Conservation (phyloP, 2,888 invertebrate genomes). For the Melinaea menophilus region DNA sequence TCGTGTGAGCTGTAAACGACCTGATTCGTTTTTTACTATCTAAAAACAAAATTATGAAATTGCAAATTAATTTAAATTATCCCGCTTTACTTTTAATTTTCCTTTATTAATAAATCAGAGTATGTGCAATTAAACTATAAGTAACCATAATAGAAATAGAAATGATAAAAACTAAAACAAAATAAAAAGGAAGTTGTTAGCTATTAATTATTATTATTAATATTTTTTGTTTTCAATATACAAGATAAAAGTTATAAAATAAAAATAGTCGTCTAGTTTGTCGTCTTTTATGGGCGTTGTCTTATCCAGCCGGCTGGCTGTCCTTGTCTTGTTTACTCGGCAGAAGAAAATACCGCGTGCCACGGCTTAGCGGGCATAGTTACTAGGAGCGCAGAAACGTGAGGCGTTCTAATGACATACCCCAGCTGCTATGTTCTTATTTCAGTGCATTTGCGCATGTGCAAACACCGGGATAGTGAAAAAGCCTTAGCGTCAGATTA, state of each 20-base stretch:
- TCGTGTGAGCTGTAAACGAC: too few species aligned
- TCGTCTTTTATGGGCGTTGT: background rate
- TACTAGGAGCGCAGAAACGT: conserved; percentile 55
- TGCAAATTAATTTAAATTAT: too few species aligned
- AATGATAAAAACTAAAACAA: too few species aligned
- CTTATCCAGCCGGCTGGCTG: background rate
- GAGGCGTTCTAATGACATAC: conserved; percentile 27
- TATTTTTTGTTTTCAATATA: too few species aligned
- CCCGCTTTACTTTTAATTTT: too few species aligned
- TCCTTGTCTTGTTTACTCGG: conserved; percentile 2
- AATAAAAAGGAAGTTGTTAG: conserved; percentile 65
- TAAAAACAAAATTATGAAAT: too few species aligned
- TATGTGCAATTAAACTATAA: too few species aligned
- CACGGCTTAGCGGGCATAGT: conserved; percentile 65
- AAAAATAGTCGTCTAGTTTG: background rate
- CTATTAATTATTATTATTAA: conserved; percentile 48
- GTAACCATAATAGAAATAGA: too few species aligned
- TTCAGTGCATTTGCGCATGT: conserved; percentile 34
- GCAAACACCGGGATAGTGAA: conserved; percentile 9
- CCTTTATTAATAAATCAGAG: too few species aligned
- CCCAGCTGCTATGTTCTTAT: conserved; percentile 27
- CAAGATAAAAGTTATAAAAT: background rate
- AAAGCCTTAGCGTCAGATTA: conserved; percentile 12
- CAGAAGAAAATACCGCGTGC: conserved; percentile 67
- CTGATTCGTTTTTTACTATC: too few species aligned